These are phyloP conservation scores for Lithophane leautieri DNA, from an alignment of 2,888 invertebrate species.

Conservation along the genomic window DNA sequence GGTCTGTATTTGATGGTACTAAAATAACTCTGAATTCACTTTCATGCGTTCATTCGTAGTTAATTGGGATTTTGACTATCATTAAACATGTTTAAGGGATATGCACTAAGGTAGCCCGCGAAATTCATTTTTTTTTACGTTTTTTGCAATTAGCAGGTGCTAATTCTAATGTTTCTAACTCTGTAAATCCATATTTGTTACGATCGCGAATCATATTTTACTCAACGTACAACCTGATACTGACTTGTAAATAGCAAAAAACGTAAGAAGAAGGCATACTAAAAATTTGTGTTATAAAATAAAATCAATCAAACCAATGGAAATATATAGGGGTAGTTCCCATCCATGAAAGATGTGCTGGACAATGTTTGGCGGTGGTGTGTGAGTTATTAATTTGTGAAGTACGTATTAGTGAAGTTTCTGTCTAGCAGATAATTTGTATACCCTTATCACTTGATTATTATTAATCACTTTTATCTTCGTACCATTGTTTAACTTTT, in stretches of 20 bases:
- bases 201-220: too few species aligned
- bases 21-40: conserved; percentile 43
- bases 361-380: background rate
- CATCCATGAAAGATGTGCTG: background rate
- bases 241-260: too few species aligned
- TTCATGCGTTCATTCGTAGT: conserved; percentile 9
- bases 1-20: conserved; percentile 29
- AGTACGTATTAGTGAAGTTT: too few species aligned
- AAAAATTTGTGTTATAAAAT: background rate
- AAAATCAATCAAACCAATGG: background rate
- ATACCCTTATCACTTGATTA: background rate
- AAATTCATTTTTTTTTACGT: too few species aligned
- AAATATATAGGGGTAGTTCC: background rate
- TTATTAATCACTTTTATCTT: background rate
- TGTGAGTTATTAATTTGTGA: background rate
- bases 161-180: too few species aligned
- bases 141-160: too few species aligned
- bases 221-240: too few species aligned
- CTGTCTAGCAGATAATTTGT: background rate
- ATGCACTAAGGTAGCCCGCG: too few species aligned
- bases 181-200: too few species aligned
- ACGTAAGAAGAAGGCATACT: background rate
- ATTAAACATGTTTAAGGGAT: background rate
- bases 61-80: background rate
- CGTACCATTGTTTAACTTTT: background rate